These are phyloP conservation scores for Pangasianodon gigas DNA, from an alignment of 2,113 vertebrate species.

Conservation along the genomic window DNA sequence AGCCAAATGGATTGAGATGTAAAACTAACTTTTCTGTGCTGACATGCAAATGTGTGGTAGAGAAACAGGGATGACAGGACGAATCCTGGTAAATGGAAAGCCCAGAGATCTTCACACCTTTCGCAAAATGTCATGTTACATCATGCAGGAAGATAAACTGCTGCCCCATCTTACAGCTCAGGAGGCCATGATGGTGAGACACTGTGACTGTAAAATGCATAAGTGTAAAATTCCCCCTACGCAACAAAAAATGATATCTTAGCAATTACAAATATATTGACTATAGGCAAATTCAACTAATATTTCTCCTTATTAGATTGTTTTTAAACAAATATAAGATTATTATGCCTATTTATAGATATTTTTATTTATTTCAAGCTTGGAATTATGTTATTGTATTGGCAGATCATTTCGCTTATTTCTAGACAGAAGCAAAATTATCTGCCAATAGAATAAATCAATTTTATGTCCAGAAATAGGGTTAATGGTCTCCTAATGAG, in stretches of 20 bases:
- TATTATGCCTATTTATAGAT: too few species aligned
- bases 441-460: neutral
- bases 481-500: neutral
- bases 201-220: slow-evolving; percentile 71
- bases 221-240: neutral
- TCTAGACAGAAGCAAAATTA: neutral
- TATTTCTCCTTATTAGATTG: too few species aligned
- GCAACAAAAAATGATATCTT: too few species aligned
- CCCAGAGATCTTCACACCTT: slow-evolving; percentile 90
- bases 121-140: slow-evolving; percentile 98
- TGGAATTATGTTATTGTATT: too few species aligned
- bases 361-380: too few species aligned
- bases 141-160: slow-evolving; percentile 98
- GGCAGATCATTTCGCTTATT: too few species aligned
- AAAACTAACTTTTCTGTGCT: neutral
- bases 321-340: too few species aligned
- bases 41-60: slow-evolving; percentile 62
- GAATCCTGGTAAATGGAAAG: slow-evolving; percentile 89
- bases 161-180: slow-evolving; percentile 86
- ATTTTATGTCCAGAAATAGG: neutral
- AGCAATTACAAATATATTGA: too few species aligned
- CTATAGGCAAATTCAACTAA: too few species aligned
- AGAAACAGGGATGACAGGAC: slow-evolving; percentile 94
- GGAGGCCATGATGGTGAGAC: slow-evolving; percentile 98
- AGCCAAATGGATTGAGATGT: neutral